Evolutionary conservation across 2,113 vertebrate genomes (phyloP).

Genomic region (Myotis brandtii): DNA sequence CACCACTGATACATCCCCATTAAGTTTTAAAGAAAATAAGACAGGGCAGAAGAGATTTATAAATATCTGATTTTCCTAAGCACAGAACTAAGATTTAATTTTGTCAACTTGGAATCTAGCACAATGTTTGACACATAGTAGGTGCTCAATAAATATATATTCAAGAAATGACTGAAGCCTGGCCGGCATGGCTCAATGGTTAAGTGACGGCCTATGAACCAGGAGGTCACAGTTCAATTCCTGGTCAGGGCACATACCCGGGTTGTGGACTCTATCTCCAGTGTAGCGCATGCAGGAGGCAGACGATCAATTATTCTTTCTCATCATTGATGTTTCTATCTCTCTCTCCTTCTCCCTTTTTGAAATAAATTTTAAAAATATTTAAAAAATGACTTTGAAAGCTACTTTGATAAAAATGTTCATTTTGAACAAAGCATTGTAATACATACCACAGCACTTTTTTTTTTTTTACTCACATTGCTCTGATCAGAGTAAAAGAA

Average conservation of each 20-base stretch:
- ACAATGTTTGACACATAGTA: background rate
- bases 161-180: background rate
- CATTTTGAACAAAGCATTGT: background rate
- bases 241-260: no score
- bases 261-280: no score
- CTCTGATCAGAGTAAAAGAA: background rate
- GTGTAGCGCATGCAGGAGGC: no score
- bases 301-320: no score
- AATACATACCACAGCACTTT: background rate
- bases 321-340: no score
- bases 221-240: no score
- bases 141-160: background rate
- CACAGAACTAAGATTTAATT: background rate
- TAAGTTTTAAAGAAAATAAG: background rate
- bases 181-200: no score
- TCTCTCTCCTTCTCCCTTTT: no score
- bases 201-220: no score
- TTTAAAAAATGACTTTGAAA: background rate
- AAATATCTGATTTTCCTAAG: background rate
- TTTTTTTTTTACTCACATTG: background rate
- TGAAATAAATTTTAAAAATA: no score
- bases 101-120: background rate
- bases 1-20: background rate
- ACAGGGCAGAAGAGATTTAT: background rate
- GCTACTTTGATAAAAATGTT: background rate